Evolutionary conservation across 35 echinoderm and acorn worm species (phyloP).

Genomic region (Heliocidaris tuberculata): DNA sequence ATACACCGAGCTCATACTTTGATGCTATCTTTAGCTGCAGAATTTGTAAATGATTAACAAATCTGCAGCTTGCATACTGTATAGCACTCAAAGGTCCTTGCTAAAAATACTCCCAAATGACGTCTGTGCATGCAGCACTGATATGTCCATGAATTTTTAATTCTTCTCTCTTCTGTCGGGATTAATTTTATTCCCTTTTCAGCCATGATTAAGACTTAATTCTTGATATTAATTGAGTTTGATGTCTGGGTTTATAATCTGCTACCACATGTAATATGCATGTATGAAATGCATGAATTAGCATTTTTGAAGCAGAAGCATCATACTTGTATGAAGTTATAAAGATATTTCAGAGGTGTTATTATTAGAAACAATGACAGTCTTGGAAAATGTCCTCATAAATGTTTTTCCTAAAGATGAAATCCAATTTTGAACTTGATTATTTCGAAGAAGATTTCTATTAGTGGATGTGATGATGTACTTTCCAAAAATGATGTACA

Average conservation of each 20-base stretch:
- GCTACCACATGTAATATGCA: not conserved
- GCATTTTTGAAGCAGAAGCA: not conserved
- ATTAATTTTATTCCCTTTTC: conserved; percentile 3
- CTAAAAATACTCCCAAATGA: conserved; percentile 16
- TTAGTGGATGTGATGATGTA: too few species aligned
- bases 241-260: not conserved
- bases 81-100: conserved; percentile 3
- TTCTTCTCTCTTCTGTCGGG: conserved; percentile 7
- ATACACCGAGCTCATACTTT: not conserved
- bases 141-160: conserved; percentile 13
- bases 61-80: conserved; percentile 22
- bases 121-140: not conserved
- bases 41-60: conserved; percentile 49
- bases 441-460: too few species aligned
- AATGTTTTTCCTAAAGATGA: not conserved
- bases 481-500: too few species aligned
- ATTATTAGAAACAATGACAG: not conserved
- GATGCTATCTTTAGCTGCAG: conserved; percentile 42
- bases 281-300: not conserved
- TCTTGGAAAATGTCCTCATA: not conserved
- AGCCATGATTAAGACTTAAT: conserved; percentile 4
- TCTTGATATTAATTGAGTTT: conserved; percentile 14
- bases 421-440: not conserved
- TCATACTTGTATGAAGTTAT: not conserved
- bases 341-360: too few species aligned